Conservation (phyloP, 35 echinoderm and acorn worm species). For the Apostichopus japonicus region DNA sequence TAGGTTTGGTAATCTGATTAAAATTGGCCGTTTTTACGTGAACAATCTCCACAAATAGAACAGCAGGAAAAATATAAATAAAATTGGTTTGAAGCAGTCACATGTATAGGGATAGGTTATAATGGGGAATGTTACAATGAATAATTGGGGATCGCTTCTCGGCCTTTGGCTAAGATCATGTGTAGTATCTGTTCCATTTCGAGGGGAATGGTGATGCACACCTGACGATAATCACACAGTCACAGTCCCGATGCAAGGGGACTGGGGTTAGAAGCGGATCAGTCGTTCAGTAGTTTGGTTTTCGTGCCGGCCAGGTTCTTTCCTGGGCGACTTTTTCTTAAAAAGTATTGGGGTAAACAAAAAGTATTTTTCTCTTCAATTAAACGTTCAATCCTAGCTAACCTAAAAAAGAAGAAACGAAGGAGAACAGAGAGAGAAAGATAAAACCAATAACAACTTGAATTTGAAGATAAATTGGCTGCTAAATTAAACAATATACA, state of each 20-base stretch:
- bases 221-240: no score
- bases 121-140: neutral
- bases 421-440: neutral
- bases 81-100: neutral
- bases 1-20: neutral
- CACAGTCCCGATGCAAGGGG: no score
- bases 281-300: no score
- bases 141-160: neutral
- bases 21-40: neutral
- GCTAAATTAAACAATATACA: neutral
- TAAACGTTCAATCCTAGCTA: neutral
- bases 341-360: neutral
- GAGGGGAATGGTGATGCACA: no score
- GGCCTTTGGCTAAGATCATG: neutral
- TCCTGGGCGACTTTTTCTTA: no score
- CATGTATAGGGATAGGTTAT: neutral
- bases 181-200: no score
- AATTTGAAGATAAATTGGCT: neutral
- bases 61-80: neutral
- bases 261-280: no score
- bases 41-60: neutral
- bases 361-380: neutral
- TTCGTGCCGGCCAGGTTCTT: no score
- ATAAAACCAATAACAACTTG: neutral
- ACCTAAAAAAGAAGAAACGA: neutral